A percentile compares a stretch with the other conserved stretches of the same genome.
Conservation (phyloP, 2,113 vertebrate genomes). For the Nothocercus nigrocapillus region DNA sequence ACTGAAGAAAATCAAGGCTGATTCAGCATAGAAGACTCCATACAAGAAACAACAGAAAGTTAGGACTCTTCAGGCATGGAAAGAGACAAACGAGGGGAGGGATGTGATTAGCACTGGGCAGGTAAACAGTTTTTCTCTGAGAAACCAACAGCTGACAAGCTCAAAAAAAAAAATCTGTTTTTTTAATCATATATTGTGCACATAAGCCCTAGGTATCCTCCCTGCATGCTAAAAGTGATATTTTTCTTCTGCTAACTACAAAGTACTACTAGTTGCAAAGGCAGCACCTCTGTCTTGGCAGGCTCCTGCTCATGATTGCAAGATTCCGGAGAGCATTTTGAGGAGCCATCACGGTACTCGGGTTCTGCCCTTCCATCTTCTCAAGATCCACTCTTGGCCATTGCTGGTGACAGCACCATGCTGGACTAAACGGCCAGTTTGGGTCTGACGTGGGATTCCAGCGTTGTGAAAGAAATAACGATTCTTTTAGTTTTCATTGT, state of each 20-base stretch:
- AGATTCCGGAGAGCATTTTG: not conserved
- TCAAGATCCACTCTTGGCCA: not conserved
- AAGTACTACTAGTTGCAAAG: not conserved
- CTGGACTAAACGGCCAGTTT: not conserved
- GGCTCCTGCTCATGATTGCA: not conserved
- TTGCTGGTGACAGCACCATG: not conserved
- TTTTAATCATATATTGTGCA: not conserved
- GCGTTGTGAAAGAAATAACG: not conserved
- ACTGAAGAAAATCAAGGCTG: not conserved
- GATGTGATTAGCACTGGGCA: not conserved
- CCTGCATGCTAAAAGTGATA: not conserved
- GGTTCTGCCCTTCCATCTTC: not conserved
- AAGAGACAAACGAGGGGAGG: accelerated
- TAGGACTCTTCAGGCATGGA: not conserved
- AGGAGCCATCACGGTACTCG: not conserved
- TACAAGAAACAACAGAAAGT: not conserved
- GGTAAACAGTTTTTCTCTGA: not conserved
- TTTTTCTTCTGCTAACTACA: not conserved
- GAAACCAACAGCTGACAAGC: not conserved
- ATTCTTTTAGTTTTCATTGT: not conserved
- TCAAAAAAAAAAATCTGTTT: not conserved
- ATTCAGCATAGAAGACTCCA: not conserved
- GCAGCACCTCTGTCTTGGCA: not conserved
- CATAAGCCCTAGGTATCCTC: not conserved
- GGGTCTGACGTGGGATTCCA: not conserved